Conservation (phyloP, 2,113 vertebrate genomes). For the Ictalurus furcatus region DNA sequence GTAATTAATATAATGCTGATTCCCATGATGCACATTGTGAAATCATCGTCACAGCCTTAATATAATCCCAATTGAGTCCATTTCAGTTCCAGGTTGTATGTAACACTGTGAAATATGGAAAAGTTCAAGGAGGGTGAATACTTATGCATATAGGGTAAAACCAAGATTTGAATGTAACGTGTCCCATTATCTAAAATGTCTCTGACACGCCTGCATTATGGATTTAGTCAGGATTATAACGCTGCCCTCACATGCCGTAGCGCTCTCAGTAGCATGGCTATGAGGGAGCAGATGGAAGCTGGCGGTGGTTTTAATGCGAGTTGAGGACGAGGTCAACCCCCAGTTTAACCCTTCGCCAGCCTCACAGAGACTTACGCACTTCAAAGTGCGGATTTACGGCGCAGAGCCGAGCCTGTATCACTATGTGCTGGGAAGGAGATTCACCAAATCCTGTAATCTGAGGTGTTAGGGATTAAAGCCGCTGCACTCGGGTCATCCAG, state of each 20-base stretch:
- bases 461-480: constrained; percentile 68
- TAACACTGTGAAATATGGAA: neutral
- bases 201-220: neutral
- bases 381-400: constrained; percentile 68
- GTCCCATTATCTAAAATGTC: neutral
- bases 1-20: neutral
- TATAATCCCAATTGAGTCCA: neutral
- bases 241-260: neutral
- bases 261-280: neutral
- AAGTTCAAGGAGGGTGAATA: neutral
- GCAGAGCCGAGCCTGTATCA: constrained; percentile 52
- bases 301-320: constrained; percentile 47
- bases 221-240: constrained; percentile 8
- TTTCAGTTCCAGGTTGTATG: neutral
- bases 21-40: neutral
- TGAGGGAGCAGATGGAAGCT: neutral
- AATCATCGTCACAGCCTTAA: neutral
- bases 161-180: neutral
- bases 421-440: constrained; percentile 55
- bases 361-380: constrained; percentile 67
- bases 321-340: constrained; percentile 62
- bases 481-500: constrained; percentile 47
- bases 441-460: constrained; percentile 70
- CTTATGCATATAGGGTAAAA: neutral
- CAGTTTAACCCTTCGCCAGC: constrained; percentile 61